Percentiles rank a stretch among this genome's conserved stretches.
phyloP scores from a whole-genome alignment of 2,113 vertebrate species.

The Apodemus sylvaticus region DNA sequence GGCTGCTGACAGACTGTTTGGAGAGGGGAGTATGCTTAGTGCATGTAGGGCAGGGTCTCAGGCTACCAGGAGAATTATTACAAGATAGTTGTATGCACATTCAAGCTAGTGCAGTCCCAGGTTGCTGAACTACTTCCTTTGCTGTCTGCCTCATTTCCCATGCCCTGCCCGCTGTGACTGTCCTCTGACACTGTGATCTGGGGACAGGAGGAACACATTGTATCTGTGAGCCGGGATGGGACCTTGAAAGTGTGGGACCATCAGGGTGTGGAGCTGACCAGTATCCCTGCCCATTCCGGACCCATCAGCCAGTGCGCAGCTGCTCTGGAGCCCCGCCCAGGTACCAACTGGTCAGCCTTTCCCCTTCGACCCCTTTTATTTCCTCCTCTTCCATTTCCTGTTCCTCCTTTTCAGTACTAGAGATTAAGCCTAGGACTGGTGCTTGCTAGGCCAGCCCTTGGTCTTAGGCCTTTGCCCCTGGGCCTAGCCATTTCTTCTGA shows the following conservation, averaged over 20 bases:
- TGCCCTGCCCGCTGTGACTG: not conserved
- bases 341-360: not conserved
- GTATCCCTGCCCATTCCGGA: constrained; percentile 87
- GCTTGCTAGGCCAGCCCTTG: not conserved
- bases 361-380: not conserved
- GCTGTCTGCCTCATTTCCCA: not conserved
- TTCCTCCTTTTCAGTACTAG: not conserved
- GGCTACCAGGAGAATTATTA: not conserved
- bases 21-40: too few relatives aligned
- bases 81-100: not conserved
- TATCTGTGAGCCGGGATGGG: constrained; percentile 88
- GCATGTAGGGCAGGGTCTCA: not conserved
- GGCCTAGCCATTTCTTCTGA: not conserved
- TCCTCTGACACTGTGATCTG: constrained; percentile 20
- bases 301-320: constrained; percentile 85
- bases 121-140: too few relatives aligned
- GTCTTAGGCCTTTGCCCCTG: not conserved
- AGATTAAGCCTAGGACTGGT: not conserved
- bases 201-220: constrained; percentile 85
- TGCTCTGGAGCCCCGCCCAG: constrained; percentile 60
- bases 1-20: not conserved
- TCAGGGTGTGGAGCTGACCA: constrained; percentile 86
- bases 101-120: not conserved
- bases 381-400: not conserved
- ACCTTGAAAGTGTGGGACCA: constrained; percentile 89